Percentiles rank a stretch among this genome's conserved stretches.
Evolutionary conservation across 2,113 vertebrate genomes (phyloP).

Genomic region (Erpornis zantholeuca): DNA sequence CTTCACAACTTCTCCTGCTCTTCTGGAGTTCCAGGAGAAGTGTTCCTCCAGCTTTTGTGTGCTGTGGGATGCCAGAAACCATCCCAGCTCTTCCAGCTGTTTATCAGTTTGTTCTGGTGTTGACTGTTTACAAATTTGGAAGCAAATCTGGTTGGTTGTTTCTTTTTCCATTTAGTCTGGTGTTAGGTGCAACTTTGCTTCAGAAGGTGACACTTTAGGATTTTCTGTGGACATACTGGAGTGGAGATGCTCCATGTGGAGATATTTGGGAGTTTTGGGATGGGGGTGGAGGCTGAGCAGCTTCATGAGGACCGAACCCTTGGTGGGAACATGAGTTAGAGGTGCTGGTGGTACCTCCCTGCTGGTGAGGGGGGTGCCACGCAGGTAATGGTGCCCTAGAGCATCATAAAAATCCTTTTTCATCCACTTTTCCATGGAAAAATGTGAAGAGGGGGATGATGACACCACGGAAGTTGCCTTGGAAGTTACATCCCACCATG

Average conservation of each 20-base stretch:
- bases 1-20: neutral
- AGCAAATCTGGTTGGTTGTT: accelerated
- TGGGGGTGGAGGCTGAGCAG: neutral
- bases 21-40: neutral
- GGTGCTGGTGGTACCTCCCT: neutral
- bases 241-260: neutral
- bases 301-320: neutral
- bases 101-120: neutral
- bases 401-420: neutral
- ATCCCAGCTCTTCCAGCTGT: neutral
- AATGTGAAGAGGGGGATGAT: neutral
- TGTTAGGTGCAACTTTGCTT: neutral
- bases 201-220: neutral
- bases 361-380: neutral
- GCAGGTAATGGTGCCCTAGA: neutral
- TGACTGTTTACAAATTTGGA: neutral
- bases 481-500: neutral
- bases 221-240: neutral
- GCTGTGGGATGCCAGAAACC: neutral
- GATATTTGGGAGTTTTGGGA: neutral
- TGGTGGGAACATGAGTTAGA: neutral
- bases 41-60: neutral
- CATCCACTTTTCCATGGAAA: neutral
- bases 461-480: accelerated
- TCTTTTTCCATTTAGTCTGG: neutral